A percentile compares a stretch with the other conserved stretches of the same genome.
phyloP scores from a whole-genome alignment of 2,113 vertebrate genomes.

The Hystrix brachyura region DNA sequence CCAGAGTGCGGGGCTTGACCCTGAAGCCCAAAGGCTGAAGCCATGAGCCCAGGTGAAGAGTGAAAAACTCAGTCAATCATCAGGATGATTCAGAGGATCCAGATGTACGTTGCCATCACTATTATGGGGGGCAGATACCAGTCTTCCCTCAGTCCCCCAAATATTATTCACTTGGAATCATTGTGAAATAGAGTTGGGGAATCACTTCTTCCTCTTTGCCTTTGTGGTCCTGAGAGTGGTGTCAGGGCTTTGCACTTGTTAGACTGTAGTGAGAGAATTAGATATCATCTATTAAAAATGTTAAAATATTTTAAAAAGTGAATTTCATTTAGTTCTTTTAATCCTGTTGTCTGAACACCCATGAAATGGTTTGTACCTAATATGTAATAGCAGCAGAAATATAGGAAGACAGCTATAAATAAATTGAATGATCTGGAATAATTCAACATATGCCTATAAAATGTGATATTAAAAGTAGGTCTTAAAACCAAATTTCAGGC shows the following conservation, averaged over 20 bases:
- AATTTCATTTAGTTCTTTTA: neutral
- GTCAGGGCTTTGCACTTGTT: neutral
- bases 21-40: neutral
- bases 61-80: conserved; percentile 23
- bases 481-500: neutral
- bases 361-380: neutral
- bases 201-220: neutral
- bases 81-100: conserved; percentile 1
- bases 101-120: conserved; percentile 31
- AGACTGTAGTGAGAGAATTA: neutral
- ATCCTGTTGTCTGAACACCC: neutral
- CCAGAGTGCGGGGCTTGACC: neutral
- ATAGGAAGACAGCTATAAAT: neutral
- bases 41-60: conserved; percentile 62
- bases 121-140: neutral
- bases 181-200: neutral
- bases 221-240: neutral
- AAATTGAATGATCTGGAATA: neutral
- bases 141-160: neutral
- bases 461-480: conserved; percentile 27
- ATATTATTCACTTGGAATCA: neutral
- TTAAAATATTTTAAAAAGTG: neutral
- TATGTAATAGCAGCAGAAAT: neutral
- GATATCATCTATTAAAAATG: neutral
- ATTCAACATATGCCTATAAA: neutral